Conservation (phyloP, 64 coral and sea anemone species). For the Montipora efflorescens region DNA sequence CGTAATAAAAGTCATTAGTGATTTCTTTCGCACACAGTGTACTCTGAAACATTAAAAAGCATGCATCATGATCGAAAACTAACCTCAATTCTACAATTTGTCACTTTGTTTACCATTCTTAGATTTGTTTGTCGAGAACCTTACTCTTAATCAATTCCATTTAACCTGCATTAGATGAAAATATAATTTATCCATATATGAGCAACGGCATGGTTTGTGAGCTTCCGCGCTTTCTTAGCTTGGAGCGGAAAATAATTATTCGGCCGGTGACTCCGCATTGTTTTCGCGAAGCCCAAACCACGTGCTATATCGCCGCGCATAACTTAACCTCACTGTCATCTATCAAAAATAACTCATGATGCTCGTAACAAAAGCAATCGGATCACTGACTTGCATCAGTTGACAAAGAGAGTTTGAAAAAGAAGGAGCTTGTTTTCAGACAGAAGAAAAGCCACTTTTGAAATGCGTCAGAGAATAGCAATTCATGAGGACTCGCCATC, state of each 20-base stretch:
- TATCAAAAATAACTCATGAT: not conserved
- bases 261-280: not conserved
- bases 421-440: slow-evolving; percentile 1
- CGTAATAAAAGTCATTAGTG: not conserved
- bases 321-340: not conserved
- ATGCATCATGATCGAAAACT: not conserved
- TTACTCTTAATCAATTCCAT: not conserved
- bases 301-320: not conserved
- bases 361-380: slow-evolving; percentile 13
- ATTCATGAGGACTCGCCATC: not conserved
- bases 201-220: not conserved
- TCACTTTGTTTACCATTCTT: not conserved
- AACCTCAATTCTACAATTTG: not conserved
- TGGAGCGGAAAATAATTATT: too few species aligned
- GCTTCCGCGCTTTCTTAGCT: not conserved
- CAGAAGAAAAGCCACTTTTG: not conserved
- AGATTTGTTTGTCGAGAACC: not conserved
- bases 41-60: not conserved
- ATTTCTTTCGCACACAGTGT: not conserved
- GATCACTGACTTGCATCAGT: not conserved
- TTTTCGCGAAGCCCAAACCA: not conserved
- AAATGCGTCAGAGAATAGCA: slow-evolving; percentile 24
- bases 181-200: not conserved
- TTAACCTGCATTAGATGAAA: not conserved
- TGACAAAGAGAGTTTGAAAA: not conserved